Evolutionary conservation across 1,140 invertebrate genomes (phyloP), one percentile per base, ranked within the genome.

Genomic region (Aphelinus certus): DNA sequence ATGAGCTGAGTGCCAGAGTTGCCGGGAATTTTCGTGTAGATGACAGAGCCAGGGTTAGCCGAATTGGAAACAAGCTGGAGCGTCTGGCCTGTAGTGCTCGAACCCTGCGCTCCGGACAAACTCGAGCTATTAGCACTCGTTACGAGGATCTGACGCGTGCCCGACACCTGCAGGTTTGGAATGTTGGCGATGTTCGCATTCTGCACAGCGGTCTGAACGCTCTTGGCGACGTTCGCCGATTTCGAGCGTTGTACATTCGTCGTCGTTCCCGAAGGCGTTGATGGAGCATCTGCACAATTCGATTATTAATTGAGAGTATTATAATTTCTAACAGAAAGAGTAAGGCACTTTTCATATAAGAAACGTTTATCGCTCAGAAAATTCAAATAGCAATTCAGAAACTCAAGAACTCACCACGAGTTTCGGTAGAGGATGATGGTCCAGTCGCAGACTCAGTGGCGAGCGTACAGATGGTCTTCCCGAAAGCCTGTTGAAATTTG

Each of bases 401-500:
- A 26, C 26, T 26, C 26, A 26, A 26, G 26, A 69, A 6, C 62
- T 53, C 5, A 75, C 73, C 75, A 58, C 56, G 70, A 1, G 79
- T 82, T 5, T 81, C 80, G 1, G 83, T 83, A 2, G 81, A 81
- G 5, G 81, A 81, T 0, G 81, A 75, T 1, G 83, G 79, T 3
- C 80, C 79, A 10, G 80, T 82, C 2, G 84, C 78, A 1, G 65
- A 69, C 9, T 88, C 83, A 0, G 83, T 83, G 2, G 85, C 81
- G 1, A 86, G 65, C 2, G 83, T 86, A 7, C 86, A 88, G 42
- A 89, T 88, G 2, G 87, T 88, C 84, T 93, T 94, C 4, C 93
- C 92, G 82, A 95, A 95, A 2, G 92, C 93, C 84, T 94, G 93
- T 80, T 94, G 93, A 83, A 95, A 95, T 83, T 94, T 94, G 2